Conservation (phyloP, 2,888 invertebrate species). For the Zaprionus lineosus region DNA sequence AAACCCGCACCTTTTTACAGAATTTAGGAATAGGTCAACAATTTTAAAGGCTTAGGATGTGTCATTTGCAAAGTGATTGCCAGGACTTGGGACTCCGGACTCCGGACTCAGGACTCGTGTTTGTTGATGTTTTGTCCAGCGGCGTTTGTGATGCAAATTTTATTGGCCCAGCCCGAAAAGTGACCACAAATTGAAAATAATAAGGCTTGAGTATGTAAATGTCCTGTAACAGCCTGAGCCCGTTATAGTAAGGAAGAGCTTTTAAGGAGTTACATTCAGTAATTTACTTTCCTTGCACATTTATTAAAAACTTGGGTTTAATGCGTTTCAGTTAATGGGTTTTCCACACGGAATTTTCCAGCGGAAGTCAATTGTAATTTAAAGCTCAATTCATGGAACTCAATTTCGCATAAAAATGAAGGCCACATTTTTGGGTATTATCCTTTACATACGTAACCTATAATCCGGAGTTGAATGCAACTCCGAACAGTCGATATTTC, state of each 20-base stretch:
- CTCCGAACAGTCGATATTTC: too few relatives aligned
- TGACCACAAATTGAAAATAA: too few relatives aligned
- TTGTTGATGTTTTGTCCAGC: too few relatives aligned
- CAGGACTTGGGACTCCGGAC: conserved; percentile 39
- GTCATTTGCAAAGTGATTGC: conserved; percentile 56
- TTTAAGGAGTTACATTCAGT: too few relatives aligned
- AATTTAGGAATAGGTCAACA: conserved; percentile 46
- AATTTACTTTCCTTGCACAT: not conserved
- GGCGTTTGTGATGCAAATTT: conserved; percentile 41
- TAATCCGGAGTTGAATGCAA: conserved; percentile 16
- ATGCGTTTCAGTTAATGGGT: conserved; percentile 2
- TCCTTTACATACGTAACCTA: conserved; percentile 21
- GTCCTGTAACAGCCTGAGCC: too few relatives aligned
- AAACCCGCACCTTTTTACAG: conserved; percentile 32
- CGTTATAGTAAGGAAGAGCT: too few relatives aligned
- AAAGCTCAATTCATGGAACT: conserved; percentile 29
- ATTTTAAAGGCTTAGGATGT: conserved; percentile 41
- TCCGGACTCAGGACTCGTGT: conserved; percentile 7
- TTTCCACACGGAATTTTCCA: not conserved
- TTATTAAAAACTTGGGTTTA: not conserved
- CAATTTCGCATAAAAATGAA: conserved; percentile 46
- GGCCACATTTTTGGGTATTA: conserved; percentile 41
- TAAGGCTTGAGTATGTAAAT: too few relatives aligned
- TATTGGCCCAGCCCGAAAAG: too few relatives aligned
- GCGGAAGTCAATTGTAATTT: conserved; percentile 30